phyloP scores from a whole-genome alignment of 2,888 invertebrate species.

The Plebejus argus region DNA sequence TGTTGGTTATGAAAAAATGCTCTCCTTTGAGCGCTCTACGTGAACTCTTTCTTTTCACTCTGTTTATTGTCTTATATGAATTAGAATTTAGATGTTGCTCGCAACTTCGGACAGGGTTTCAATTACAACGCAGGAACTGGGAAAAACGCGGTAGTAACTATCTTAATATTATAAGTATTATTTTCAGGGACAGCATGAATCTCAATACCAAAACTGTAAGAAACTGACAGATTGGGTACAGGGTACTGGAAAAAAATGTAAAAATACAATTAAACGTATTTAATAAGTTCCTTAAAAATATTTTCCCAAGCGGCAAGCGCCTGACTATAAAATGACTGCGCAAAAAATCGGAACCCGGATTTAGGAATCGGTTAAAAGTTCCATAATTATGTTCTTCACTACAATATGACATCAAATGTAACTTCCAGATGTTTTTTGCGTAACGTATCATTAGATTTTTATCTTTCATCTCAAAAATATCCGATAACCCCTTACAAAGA shows the following conservation, averaged over 20 bases:
- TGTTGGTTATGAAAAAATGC: neutral
- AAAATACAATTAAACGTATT: neutral
- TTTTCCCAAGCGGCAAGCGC: neutral
- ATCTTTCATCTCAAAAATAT: conserved; percentile 66
- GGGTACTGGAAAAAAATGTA: no score
- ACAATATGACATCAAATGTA: conserved; percentile 30
- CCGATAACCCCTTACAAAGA: conserved; percentile 52
- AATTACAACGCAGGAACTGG: no score
- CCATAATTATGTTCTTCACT: neutral
- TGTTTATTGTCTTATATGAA: neutral
- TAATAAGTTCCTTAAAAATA: neutral
- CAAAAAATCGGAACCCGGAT: neutral
- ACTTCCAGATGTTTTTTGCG: conserved; percentile 29
- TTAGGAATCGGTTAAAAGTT: conserved; percentile 17
- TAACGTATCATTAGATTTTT: conserved; percentile 56
- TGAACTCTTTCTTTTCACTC: neutral
- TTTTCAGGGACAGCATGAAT: no score
- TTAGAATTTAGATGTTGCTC: no score
- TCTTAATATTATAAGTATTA: no score
- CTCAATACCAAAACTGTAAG: no score
- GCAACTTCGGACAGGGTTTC: no score
- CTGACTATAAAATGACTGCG: neutral
- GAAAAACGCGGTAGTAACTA: no score
- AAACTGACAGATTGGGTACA: no score
- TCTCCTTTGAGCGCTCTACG: neutral